Percentiles rank a stretch among this genome's conserved stretches.
Conservation (phyloP, 2,113 vertebrate species). For the Zootoca vivipara region DNA sequence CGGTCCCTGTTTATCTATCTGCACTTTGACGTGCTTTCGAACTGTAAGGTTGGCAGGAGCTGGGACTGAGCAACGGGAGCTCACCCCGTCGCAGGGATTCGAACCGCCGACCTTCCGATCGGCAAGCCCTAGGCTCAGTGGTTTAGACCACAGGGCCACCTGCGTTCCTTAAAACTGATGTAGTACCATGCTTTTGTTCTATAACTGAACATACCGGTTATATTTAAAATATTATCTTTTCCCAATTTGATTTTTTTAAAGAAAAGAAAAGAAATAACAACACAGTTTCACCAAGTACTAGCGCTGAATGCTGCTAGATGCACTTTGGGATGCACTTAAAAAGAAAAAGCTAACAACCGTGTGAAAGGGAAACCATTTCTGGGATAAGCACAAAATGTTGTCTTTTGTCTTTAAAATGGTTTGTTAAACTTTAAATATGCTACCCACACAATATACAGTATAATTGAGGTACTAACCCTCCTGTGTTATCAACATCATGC, state of each 20-base stretch:
- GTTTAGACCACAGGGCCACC: no score
- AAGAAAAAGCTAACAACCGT: constrained; percentile 9
- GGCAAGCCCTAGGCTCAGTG: no score
- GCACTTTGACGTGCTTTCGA: no score
- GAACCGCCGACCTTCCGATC: no score
- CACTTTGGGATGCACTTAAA: constrained; percentile 36
- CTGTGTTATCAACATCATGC: constrained; percentile 47
- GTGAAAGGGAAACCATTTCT: constrained; percentile 42
- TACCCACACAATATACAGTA: constrained; percentile 26
- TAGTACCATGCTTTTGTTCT: no score
- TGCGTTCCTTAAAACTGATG: no score
- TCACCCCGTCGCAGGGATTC: no score
- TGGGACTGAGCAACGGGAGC: no score
- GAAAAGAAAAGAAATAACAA: constrained; percentile 8
- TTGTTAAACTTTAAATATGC: constrained; percentile 70
- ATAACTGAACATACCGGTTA: not conserved
- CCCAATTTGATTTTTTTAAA: not conserved
- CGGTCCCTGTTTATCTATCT: no score
- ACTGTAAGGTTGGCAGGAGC: no score
- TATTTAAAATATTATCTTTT: not conserved
- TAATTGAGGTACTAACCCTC: constrained; percentile 21
- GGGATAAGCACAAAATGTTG: constrained; percentile 37
- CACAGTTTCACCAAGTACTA: constrained; percentile 2
- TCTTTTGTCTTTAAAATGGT: constrained; percentile 51
- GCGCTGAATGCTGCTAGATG: constrained; percentile 5